Base-by-base conservation (phyloP, 2,113 vertebrate species). In the Pluvialis apricaria region DNA sequence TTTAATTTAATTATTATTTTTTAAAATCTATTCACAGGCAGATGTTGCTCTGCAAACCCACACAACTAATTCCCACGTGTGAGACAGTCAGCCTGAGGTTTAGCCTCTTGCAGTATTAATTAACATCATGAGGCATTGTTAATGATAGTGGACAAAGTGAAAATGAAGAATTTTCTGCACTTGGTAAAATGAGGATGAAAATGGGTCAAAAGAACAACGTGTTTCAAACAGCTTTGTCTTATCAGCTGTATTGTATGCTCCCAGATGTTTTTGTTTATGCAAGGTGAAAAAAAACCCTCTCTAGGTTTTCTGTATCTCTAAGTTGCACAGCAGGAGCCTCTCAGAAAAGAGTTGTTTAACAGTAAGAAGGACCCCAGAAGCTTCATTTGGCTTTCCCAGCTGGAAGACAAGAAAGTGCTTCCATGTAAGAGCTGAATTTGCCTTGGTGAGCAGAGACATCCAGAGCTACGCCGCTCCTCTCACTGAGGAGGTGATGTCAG, bases 81-180 rank as follows among this genome's bases (percentile, higher is more conserved):
- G 66, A 96, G 80, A 60, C 21, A 79, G 61, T 40, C 88, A 95
- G 80, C 82, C 92, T 94, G 90, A 95, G 88, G 90, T 91, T 76
- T 91, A 92, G 89, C 83, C 22, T 82, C 70, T 81, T 90, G 76
- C 84, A 85, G 86, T 93, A 86, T 94, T 97, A 97, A 97, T 96
- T 98, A 97, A 95, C 28, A 55, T 94, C 64, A 90, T 10, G 86
- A 94, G 86, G 54, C 47, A 61, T 77, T 90, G 44, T 90, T 88
- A 93, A 80, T 64, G 36, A 85, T 68, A 95, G 83, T 87, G 91
- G 87, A 83, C 92, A 90, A 88, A 72, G 76, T 91, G 71, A 96
- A 97, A 96, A 97, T 75, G 32, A 86, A 91, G 68, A 32, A 31
- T 84, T 96, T 76, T 90, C 91, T 94, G 49, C 0, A 0, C 45